A percentile compares a stretch with the other conserved stretches of the same genome.
phyloP scores from a whole-genome alignment of 2,113 vertebrate genomes.

The Ploceus nigricollis region DNA sequence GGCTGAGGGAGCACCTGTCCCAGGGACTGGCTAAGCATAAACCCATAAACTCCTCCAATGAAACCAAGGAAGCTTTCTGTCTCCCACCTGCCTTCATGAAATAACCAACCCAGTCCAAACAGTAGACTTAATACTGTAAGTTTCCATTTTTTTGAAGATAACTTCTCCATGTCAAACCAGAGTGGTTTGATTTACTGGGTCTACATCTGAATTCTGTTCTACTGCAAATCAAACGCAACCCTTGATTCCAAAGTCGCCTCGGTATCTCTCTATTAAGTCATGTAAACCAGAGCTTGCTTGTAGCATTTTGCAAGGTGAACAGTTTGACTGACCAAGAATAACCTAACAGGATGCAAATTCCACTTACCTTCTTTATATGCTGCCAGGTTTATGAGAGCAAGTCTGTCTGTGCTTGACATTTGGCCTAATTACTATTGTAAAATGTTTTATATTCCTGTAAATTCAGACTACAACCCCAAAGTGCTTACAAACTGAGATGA shows the following conservation, averaged over 20 bases:
- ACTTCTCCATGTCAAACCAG: background rate
- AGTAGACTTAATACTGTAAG: background rate
- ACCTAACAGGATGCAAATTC: background rate
- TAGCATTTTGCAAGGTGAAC: background rate
- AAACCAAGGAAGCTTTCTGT: background rate
- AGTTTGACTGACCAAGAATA: constrained; percentile 13
- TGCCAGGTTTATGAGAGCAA: background rate
- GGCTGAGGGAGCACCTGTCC: background rate
- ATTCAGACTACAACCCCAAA: background rate
- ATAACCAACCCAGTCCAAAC: background rate
- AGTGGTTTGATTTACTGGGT: background rate
- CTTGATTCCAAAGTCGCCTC: background rate
- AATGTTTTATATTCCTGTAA: background rate
- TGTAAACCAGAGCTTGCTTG: background rate
- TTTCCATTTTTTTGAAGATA: background rate
- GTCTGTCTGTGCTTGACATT: background rate
- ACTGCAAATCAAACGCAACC: background rate
- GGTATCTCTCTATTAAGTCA: background rate
- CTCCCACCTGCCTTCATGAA: background rate
- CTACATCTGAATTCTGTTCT: background rate
- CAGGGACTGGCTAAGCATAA: background rate
- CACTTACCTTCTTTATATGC: background rate
- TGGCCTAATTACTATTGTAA: background rate
- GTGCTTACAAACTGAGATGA: background rate
- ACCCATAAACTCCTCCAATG: background rate